Base-by-base conservation (phyloP, 2,797 vertebrate genomes). In the Parauchenoglanis punctatus region DNA sequence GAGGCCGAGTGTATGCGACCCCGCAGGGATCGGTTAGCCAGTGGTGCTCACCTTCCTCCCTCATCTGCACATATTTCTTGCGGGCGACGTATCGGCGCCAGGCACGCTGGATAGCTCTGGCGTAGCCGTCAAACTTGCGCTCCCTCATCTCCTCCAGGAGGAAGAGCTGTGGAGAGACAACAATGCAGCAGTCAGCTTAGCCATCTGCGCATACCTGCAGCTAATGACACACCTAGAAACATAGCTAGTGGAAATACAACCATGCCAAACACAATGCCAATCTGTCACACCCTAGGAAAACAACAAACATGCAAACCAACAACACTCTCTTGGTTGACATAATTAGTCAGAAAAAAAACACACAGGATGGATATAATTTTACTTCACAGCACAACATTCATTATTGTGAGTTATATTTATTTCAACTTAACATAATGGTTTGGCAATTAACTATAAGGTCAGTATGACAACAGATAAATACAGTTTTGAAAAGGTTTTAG, bases 51-150 rank as follows among this genome's bases (percentile, higher is more conserved):
- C 99, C 99, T 96, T 99, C 96, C 93, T 99, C 98, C 93, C 99
- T 97, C 99, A 99, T 99, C 92, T 99, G 97, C 81, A 99, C 98
- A 0, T 98, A 99, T 92, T 97, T 99, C 94, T 99, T 99, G 87
- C 97, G 96, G 91, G 98, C 98, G 1, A 93, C 70, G 0, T 98
- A 97, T 78, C 97, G 98, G 91, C 98, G 96, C 99, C 98, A 99
- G 15, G 97, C 96, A 80, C 96, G 98, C 91, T 99, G 98, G 94
- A 99, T 99, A 81, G 97, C 95, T 75, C 99, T 95, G 83, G 98
- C 98, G 0, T 98, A 98, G 17, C 97, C 96, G 4, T 99, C 99
- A 7, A 99, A 99, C 93, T 99, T 99, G 23, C 99, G 96, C 44
- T 99, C 99, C 89, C 98, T 96, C 70, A 98, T 99, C 92, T 99